Evolutionary conservation across 1,140 invertebrate species (phyloP).

Genomic region (Ganaspis sp.): DNA sequence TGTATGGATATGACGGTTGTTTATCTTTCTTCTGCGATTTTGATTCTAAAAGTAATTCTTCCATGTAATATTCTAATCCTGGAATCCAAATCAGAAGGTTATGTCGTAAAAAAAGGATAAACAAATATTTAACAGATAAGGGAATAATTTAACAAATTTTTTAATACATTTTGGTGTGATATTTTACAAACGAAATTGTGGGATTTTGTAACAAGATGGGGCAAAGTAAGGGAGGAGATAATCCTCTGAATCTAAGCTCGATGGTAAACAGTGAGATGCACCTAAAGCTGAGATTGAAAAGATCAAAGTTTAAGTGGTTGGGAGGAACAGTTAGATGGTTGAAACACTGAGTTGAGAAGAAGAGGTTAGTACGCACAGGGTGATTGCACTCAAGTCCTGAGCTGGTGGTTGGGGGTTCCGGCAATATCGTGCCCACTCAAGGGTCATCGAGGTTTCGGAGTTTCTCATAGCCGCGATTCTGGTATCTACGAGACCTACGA

Average conservation of each 20-base stretch:
- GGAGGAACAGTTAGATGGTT: conserved; percentile 59
- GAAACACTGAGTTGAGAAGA: conserved; percentile 59
- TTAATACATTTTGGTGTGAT: too few species aligned
- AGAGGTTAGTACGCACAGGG: conserved; percentile 60
- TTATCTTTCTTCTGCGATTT: too few species aligned
- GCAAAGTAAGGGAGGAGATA: neutral
- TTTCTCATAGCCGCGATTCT: conserved; percentile 68
- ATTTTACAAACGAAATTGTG: too few species aligned
- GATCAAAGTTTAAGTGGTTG: conserved; percentile 33
- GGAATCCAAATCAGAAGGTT: too few species aligned
- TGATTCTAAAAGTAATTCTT: too few species aligned
- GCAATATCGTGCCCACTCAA: conserved; percentile 76
- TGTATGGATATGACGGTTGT: too few species aligned
- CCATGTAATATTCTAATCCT: too few species aligned
- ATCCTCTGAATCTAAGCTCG: conserved; percentile 27
- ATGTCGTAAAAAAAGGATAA: too few species aligned
- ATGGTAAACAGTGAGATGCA: conserved; percentile 22
- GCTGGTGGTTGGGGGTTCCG: conserved; percentile 59
- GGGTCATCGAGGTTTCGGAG: conserved; percentile 71
- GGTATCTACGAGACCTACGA: conserved; percentile 63
- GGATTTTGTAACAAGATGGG: neutral
- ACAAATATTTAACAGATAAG: too few species aligned
- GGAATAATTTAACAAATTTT: too few species aligned
- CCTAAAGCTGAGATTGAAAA: conserved; percentile 20
- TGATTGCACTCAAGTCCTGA: conserved; percentile 74